phyloP scores from a whole-genome alignment of 1,140 invertebrate species.

The Myzus persicae region DNA sequence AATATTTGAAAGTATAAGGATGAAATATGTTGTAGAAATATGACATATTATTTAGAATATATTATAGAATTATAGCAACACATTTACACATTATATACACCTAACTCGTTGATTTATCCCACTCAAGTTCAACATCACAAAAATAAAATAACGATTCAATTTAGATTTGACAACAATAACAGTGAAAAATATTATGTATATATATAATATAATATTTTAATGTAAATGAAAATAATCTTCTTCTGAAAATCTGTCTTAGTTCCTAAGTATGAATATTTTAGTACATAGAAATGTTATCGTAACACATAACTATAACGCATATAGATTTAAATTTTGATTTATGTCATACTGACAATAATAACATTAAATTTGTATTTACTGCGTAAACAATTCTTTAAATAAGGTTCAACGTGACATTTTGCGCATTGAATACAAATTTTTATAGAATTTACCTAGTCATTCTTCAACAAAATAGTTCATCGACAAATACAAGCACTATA shows the following conservation, averaged over 20 bases:
- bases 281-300: neutral
- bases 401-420: neutral
- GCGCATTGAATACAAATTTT: neutral
- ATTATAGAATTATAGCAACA: neutral
- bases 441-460: neutral
- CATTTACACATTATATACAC: neutral
- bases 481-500: neutral
- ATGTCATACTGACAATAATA: neutral
- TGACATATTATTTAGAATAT: neutral
- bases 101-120: neutral
- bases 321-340: neutral
- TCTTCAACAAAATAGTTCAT: neutral
- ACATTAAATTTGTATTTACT: neutral
- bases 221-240: neutral
- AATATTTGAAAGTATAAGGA: neutral
- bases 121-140: neutral
- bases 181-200: neutral
- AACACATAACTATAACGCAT: neutral
- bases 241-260: neutral
- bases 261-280: neutral
- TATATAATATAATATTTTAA: no score
- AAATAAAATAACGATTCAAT: neutral
- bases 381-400: neutral
- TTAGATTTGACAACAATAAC: neutral
- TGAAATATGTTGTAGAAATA: neutral